Evolutionary conservation across 2,888 invertebrate genomes (phyloP).

Genomic region (Hesperia comma): DNA sequence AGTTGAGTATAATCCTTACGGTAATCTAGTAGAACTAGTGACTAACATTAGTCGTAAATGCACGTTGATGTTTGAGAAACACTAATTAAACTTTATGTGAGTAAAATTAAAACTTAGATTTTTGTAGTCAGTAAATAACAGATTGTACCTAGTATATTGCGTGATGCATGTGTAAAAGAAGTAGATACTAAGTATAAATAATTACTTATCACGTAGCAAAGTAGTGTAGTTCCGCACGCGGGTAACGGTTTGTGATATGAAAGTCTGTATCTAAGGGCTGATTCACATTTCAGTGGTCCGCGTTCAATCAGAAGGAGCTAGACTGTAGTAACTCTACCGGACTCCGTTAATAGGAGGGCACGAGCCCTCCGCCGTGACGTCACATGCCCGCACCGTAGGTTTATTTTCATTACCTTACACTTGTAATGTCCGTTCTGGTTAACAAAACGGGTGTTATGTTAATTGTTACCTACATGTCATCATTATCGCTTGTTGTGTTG

Average conservation of each 20-base stretch:
- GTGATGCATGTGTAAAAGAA: constrained; percentile 9
- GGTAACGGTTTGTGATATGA: constrained; percentile 66
- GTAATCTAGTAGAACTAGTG: not conserved
- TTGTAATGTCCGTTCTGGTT: constrained; percentile 49
- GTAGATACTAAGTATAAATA: not conserved
- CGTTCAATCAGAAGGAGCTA: constrained; percentile 79
- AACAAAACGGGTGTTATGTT: constrained; percentile 32
- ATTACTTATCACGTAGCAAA: constrained; percentile 39
- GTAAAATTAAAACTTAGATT: not conserved
- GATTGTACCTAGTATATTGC: not conserved
- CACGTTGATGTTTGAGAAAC: constrained; percentile 1
- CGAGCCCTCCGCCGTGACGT: constrained; percentile 76
- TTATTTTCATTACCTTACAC: constrained; percentile 67
- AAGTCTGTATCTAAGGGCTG: constrained; percentile 65
- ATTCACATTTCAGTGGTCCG: constrained; percentile 81
- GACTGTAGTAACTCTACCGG: constrained; percentile 71
- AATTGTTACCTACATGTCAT: constrained; percentile 36
- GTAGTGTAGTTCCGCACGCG: constrained; percentile 53
- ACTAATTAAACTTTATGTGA: not conserved
- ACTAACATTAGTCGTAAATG: constrained; percentile 11
- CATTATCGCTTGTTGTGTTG: constrained; percentile 39
- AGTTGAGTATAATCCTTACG: not conserved
- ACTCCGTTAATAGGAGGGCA: constrained; percentile 69
- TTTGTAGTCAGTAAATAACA: constrained; percentile 1
- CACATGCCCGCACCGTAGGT: constrained; percentile 78